phyloP scores from a whole-genome alignment of 2,888 invertebrate species.

The Synanthedon andrenaeformis region DNA sequence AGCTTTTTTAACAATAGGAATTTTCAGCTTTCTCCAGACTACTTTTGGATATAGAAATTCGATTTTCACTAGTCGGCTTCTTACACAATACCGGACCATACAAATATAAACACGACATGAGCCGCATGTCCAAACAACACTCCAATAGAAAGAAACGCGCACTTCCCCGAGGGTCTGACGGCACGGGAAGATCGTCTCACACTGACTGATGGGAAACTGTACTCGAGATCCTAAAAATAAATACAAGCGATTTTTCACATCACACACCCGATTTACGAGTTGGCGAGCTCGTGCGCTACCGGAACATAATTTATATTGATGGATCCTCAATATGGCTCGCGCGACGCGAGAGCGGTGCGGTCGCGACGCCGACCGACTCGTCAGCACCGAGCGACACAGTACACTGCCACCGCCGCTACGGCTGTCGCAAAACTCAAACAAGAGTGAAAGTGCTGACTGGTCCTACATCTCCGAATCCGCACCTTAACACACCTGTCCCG shows the following conservation, averaged over 20 bases:
- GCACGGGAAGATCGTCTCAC: not conserved
- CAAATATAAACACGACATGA: conserved; percentile 21
- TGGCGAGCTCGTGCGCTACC: not conserved
- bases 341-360: not conserved
- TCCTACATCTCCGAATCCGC: conserved; percentile 37
- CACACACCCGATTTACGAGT: not conserved
- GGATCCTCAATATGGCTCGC: not conserved
- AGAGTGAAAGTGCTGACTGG: conserved; percentile 64
- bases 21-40: conserved; percentile 42
- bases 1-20: too few relatives aligned
- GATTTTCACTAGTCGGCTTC: too few relatives aligned
- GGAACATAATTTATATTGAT: not conserved
- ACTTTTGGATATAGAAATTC: not conserved
- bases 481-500: conserved; percentile 39
- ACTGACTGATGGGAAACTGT: not conserved
- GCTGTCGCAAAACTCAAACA: conserved; percentile 30
- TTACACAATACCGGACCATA: conserved; percentile 22
- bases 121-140: not conserved
- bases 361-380: not conserved
- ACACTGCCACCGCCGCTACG: conserved; percentile 13
- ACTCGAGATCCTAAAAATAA: not conserved
- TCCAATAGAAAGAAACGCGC: not conserved
- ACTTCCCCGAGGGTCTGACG: not conserved
- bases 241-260: not conserved
- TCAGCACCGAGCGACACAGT: not conserved